Evolutionary conservation across 1,140 invertebrate genomes (phyloP).

Genomic region (Armadillidium nasatum): DNA sequence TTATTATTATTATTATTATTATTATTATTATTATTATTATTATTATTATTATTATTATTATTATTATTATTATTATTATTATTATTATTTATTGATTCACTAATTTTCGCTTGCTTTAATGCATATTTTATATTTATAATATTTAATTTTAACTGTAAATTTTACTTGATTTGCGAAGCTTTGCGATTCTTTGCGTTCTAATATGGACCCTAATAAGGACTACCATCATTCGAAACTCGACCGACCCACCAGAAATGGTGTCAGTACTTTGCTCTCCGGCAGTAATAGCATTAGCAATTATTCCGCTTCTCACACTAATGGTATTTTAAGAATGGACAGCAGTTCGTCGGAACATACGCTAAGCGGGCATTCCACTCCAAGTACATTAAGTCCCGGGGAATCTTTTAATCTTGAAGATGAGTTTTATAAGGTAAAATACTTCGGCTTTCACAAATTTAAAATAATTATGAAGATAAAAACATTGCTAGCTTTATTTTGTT

Average conservation of each 20-base stretch:
- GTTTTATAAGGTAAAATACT: slow-evolving; percentile 48
- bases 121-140: too few relatives aligned
- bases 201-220: neutral
- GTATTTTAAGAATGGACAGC: neutral
- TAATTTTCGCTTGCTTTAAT: too few relatives aligned
- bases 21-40: neutral
- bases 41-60: too few relatives aligned
- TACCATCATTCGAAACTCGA: neutral
- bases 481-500: too few relatives aligned
- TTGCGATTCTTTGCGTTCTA: neutral
- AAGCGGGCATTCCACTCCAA: slow-evolving; percentile 58
- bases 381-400: slow-evolving; percentile 58
- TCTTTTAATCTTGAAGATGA: slow-evolving; percentile 56
- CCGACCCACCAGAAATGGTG: neutral
- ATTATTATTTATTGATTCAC: too few relatives aligned
- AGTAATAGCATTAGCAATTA: neutral
- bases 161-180: neutral
- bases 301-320: neutral
- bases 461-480: too few relatives aligned
- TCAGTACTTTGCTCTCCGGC: neutral
- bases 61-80: too few relatives aligned
- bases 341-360: slow-evolving; percentile 12
- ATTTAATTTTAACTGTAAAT: too few relatives aligned
- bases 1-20: slow-evolving; percentile 27
- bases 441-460: too few relatives aligned